A percentile compares a stretch with the other conserved stretches of the same genome.
These are phyloP conservation scores for Deilephila porcellus DNA, from an alignment of 2,888 invertebrate species.

Conservation along the genomic window DNA sequence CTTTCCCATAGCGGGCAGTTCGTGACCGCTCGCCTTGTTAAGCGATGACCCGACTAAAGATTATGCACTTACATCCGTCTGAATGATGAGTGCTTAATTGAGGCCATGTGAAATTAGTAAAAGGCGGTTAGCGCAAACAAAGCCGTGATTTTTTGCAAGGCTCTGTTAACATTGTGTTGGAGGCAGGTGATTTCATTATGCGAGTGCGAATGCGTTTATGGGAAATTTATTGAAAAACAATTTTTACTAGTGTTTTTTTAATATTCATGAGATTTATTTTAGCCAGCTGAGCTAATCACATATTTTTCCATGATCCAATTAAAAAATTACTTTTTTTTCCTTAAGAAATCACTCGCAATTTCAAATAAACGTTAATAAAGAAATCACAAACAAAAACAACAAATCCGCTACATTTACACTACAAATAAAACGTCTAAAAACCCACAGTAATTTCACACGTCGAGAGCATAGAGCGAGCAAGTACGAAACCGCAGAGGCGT, in stretches of 20 bases:
- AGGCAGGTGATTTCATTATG: background rate
- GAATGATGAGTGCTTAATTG: conserved; percentile 80
- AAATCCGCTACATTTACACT: background rate
- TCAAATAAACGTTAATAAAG: too few species aligned
- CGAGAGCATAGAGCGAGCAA: conserved; percentile 57
- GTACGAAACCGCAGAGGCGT: conserved; percentile 67
- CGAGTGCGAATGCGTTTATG: background rate
- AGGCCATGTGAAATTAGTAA: conserved; percentile 41
- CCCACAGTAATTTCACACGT: conserved; percentile 25
- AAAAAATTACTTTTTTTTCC: background rate
- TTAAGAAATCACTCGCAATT: background rate
- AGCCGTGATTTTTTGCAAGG: conserved; percentile 22
- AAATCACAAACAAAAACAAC: background rate
- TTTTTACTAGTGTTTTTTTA: background rate
- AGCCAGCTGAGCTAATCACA: too few species aligned
- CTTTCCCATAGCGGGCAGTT: conserved; percentile 82
- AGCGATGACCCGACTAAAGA: conserved; percentile 78
- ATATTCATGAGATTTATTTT: too few species aligned
- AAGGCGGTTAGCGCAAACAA: conserved; percentile 45
- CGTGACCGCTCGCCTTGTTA: conserved; percentile 82
- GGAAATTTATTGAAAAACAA: background rate
- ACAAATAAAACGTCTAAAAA: conserved; percentile 6
- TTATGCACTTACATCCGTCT: conserved; percentile 78
- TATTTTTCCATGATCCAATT: too few species aligned
- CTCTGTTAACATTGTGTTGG: conserved; percentile 19